Percentiles rank a stretch among this genome's conserved stretches.
These are phyloP conservation scores for Eubasilissa splendida DNA, from an alignment of 2,888 invertebrate species.

Conservation along the genomic window DNA sequence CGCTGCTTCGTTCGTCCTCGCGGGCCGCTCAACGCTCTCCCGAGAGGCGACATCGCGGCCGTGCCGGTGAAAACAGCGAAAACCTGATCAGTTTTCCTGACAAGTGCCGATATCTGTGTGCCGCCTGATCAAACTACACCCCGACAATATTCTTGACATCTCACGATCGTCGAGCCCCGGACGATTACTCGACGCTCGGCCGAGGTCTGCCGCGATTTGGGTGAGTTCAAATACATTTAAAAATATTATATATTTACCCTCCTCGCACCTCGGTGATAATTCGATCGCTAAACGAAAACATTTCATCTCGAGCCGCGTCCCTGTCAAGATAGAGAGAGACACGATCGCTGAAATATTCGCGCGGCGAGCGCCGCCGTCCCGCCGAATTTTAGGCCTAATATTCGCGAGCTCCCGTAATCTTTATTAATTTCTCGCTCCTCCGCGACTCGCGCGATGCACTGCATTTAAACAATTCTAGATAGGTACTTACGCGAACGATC, in stretches of 20 bases:
- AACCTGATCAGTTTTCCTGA: background rate
- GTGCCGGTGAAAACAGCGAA: slow-evolving; percentile 2
- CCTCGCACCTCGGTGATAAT: background rate
- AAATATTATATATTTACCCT: background rate
- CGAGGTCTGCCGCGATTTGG: background rate
- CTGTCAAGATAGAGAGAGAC: slow-evolving; percentile 10
- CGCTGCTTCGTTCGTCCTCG: slow-evolving; percentile 28
- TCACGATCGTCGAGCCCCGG: no score
- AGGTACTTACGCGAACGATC: background rate
- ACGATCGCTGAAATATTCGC: slow-evolving; percentile 7
- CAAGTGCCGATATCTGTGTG: slow-evolving; percentile 9
- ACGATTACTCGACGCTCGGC: background rate
- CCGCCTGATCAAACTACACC: background rate
- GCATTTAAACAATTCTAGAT: background rate
- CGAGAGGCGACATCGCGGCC: slow-evolving; percentile 10
- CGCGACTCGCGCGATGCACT: background rate
- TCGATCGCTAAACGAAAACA: background rate
- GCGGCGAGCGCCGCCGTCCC: slow-evolving; percentile 18
- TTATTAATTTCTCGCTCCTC: background rate
- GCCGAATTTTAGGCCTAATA: slow-evolving; percentile 45
- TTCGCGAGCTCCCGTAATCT: slow-evolving; percentile 14
- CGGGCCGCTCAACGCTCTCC: background rate
- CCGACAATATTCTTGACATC: no score
- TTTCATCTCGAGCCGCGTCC: slow-evolving; percentile 11
- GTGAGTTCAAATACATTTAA: slow-evolving; percentile 3